Percentiles rank a stretch among this genome's conserved stretches.
Conservation (phyloP, 2,888 invertebrate species). For the Erynnis tages region DNA sequence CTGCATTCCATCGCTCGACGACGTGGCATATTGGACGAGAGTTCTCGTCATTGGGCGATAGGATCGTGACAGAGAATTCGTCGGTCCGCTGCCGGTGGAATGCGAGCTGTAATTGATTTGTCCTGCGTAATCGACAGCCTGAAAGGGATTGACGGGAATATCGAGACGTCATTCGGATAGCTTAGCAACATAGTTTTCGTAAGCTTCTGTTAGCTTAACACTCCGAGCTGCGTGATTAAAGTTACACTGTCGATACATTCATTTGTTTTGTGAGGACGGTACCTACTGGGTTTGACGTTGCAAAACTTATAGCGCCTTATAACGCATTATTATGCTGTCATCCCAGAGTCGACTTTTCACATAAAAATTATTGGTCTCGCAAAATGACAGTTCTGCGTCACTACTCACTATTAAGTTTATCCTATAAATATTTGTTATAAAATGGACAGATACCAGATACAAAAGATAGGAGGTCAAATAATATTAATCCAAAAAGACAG, state of each 20-base stretch:
- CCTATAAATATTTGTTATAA: too few species aligned
- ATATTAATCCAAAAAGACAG: background rate
- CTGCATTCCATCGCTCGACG: slow-evolving; percentile 56
- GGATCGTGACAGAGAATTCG: slow-evolving; percentile 78
- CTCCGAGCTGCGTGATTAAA: slow-evolving; percentile 5
- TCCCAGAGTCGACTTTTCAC: too few species aligned
- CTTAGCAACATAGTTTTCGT: slow-evolving; percentile 26
- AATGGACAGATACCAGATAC: too few species aligned
- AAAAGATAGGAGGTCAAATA: too few species aligned
- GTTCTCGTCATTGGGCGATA: slow-evolving; percentile 66
- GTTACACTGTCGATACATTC: too few species aligned
- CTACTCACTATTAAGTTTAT: too few species aligned
- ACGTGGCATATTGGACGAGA: slow-evolving; percentile 58
- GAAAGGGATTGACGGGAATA: slow-evolving; percentile 69
- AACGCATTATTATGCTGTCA: too few species aligned
- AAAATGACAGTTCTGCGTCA: too few species aligned
- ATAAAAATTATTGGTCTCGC: too few species aligned
- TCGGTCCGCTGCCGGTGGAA: slow-evolving; percentile 70
- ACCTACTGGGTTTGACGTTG: too few species aligned
- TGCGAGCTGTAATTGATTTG: slow-evolving; percentile 78
- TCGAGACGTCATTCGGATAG: slow-evolving; percentile 54
- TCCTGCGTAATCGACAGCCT: slow-evolving; percentile 73
- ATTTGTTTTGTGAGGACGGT: too few species aligned
- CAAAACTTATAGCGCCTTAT: too few species aligned
- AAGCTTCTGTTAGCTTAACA: slow-evolving; percentile 23